Evolutionary conservation across 1,140 invertebrate genomes (phyloP).

Genomic region (Trachymyrmex septentrionalis): DNA sequence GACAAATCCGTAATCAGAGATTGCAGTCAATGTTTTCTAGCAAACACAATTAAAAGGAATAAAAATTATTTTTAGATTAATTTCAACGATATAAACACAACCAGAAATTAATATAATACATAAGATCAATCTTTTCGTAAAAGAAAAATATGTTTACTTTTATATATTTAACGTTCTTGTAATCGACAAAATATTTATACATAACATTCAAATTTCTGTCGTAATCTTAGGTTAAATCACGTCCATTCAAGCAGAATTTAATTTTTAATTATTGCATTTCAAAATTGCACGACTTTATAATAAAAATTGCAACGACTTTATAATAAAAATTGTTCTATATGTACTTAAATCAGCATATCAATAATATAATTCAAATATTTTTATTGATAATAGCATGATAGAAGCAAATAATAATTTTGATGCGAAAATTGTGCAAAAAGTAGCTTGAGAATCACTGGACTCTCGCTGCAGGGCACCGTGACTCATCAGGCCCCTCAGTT

Average conservation of each 20-base stretch:
- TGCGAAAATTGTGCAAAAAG: constrained; percentile 19
- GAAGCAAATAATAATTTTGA: constrained; percentile 5
- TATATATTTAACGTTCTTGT: not conserved
- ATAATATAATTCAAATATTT: not conserved
- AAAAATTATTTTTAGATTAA: constrained; percentile 1
- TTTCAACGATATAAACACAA: too few relatives aligned
- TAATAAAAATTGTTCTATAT: not conserved
- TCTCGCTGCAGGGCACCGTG: constrained; percentile 85
- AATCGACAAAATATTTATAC: not conserved
- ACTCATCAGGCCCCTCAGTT: constrained; percentile 86
- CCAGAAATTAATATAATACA: not conserved
- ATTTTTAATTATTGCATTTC: not conserved
- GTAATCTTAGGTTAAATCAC: not conserved
- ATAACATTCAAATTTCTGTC: not conserved
- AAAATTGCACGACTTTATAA: too few relatives aligned
- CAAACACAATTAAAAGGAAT: not conserved
- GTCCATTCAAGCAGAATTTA: not conserved
- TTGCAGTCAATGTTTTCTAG: not conserved
- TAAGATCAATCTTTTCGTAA: not conserved
- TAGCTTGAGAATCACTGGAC: constrained; percentile 81
- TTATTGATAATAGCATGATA: not conserved
- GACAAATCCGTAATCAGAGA: not conserved
- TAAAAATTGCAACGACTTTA: too few relatives aligned
- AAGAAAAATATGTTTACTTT: not conserved
- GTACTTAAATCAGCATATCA: not conserved